These are phyloP conservation scores for Tragelaphus oryx DNA, from an alignment of 2,797 vertebrate genomes.

Conservation along the genomic window DNA sequence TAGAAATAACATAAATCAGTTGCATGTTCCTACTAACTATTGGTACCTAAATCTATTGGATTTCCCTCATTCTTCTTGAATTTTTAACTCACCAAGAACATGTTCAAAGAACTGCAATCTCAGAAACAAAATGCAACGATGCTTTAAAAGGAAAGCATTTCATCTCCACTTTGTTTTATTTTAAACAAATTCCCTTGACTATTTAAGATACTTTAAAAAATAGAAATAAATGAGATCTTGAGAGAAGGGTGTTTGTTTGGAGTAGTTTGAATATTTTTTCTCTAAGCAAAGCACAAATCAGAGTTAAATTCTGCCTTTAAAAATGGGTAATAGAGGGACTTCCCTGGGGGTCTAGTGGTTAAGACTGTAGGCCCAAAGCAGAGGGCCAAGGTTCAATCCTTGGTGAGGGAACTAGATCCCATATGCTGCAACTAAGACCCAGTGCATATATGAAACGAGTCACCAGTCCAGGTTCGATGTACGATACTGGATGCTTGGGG, in stretches of 20 bases:
- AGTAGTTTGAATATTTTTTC: not conserved
- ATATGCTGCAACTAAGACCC: not conserved
- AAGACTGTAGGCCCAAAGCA: not conserved
- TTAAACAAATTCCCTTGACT: not conserved
- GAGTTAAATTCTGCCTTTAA: not conserved
- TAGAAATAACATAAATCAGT: not conserved
- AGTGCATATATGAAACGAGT: not conserved
- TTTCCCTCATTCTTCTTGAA: not conserved
- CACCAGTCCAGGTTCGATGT: too few relatives aligned
- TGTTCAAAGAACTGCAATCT: not conserved
- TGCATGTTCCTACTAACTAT: not conserved
- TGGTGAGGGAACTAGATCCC: not conserved
- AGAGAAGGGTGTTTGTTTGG: not conserved
- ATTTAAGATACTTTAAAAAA: not conserved
- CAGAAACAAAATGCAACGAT: not conserved
- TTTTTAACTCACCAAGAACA: not conserved
- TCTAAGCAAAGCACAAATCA: not conserved
- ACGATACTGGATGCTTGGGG: too few relatives aligned
- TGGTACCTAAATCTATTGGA: not conserved
- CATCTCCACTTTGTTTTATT: not conserved
- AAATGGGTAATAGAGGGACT: not conserved
- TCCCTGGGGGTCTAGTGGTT: not conserved
- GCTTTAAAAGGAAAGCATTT: not conserved
- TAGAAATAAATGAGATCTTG: slow-evolving; percentile 13
- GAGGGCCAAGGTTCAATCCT: not conserved